Conservation (phyloP, 2,797 vertebrate genomes). For the Poeciliopsis infans region DNA sequence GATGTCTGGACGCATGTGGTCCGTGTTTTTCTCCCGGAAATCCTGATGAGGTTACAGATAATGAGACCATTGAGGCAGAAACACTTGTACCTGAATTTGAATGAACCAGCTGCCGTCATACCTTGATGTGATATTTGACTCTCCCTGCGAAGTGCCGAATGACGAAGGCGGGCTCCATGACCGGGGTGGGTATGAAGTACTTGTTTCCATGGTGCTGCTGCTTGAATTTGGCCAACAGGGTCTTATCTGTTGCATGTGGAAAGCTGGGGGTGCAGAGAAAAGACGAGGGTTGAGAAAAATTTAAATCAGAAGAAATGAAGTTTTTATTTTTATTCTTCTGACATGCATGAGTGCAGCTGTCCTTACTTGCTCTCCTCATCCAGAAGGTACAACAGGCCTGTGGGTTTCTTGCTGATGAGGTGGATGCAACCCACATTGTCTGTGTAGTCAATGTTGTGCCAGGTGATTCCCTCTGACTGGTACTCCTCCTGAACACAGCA, state of each 20-base stretch:
- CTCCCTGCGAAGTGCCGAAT: slow-evolving; percentile 97
- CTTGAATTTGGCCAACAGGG: slow-evolving; percentile 96
- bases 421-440: slow-evolving; percentile 97
- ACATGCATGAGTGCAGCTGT: neutral
- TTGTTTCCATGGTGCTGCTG: slow-evolving; percentile 96
- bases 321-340: neutral
- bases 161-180: slow-evolving; percentile 96
- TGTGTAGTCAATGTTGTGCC: slow-evolving; percentile 98
- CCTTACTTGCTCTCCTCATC: slow-evolving; percentile 99
- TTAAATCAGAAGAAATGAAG: slow-evolving; percentile 2
- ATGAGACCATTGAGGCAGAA: neutral
- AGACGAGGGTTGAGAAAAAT: neutral
- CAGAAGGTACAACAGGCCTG: slow-evolving; percentile 93
- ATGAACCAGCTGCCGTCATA: slow-evolving; percentile 36
- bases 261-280: slow-evolving; percentile 80
- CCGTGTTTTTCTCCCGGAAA: slow-evolving; percentile 98
- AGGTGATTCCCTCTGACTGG: slow-evolving; percentile 95
- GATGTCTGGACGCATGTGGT: slow-evolving; percentile 97
- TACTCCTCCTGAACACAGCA: slow-evolving; percentile 89
- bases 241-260: slow-evolving; percentile 94
- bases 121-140: slow-evolving; percentile 98
- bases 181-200: slow-evolving; percentile 93
- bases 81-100: neutral
- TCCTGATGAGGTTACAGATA: slow-evolving; percentile 78
- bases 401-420: slow-evolving; percentile 98